phyloP scores from a whole-genome alignment of 1,140 invertebrate genomes.

The Ceratitis capitata region DNA sequence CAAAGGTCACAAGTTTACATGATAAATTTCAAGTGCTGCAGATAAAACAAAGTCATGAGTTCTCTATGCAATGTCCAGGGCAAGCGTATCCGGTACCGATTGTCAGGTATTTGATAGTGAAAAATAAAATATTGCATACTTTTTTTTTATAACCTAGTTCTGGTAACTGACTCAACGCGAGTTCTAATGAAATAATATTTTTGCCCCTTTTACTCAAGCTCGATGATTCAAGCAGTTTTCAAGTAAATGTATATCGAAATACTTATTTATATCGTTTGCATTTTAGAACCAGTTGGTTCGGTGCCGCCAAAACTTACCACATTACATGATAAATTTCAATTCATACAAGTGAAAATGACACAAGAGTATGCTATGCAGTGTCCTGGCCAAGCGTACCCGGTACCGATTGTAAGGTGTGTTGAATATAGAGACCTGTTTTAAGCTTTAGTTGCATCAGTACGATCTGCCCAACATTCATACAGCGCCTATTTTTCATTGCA shows the following conservation, averaged over 20 bases:
- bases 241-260: neutral
- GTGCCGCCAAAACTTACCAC: slow-evolving; percentile 74
- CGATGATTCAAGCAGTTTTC: slow-evolving; percentile 13
- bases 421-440: neutral
- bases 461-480: slow-evolving; percentile 1
- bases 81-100: slow-evolving; percentile 73
- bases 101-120: slow-evolving; percentile 74
- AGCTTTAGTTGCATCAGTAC: neutral
- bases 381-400: slow-evolving; percentile 74
- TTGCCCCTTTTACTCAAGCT: neutral
- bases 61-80: slow-evolving; percentile 71
- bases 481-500: neutral
- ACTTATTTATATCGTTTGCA: neutral
- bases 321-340: slow-evolving; percentile 69
- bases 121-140: too few species aligned
- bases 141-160: too few species aligned
- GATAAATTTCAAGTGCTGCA: slow-evolving; percentile 69
- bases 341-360: slow-evolving; percentile 66
- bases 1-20: slow-evolving; percentile 69
- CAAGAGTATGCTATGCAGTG: slow-evolving; percentile 74
- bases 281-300: slow-evolving; percentile 75
- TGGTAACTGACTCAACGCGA: too few species aligned
- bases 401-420: slow-evolving; percentile 73
- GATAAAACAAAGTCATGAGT: slow-evolving; percentile 70
- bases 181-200: too few species aligned